Percentiles rank a stretch among this genome's conserved stretches.
Conservation (phyloP, 2,888 invertebrate species). For the Limnephilus marmoratus region DNA sequence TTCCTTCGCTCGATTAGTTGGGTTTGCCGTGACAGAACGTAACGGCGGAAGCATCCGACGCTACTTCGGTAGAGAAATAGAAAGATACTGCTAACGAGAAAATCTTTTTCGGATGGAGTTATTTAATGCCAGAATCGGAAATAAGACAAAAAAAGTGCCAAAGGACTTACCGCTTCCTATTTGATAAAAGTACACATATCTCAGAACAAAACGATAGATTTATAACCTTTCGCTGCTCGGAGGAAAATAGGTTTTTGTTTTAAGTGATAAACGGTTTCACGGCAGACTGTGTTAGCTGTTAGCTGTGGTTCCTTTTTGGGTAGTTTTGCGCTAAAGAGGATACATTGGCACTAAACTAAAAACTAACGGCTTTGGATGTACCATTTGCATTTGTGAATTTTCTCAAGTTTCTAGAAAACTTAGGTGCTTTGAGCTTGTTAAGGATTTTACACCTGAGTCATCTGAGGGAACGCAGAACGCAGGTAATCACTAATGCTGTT, state of each 20-base stretch:
- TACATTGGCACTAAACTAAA: background rate
- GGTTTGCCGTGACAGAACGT: background rate
- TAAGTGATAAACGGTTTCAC: conserved; percentile 37
- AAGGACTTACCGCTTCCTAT: conserved; percentile 42
- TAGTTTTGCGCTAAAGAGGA: background rate
- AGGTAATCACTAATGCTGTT: background rate
- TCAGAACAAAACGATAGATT: conserved; percentile 54
- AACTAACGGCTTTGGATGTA: background rate
- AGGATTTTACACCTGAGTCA: background rate
- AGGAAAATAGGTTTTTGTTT: conserved; percentile 38
- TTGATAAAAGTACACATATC: conserved; percentile 49
- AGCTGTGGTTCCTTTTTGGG: background rate
- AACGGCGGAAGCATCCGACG: conserved; percentile 30
- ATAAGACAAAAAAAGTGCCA: conserved; percentile 47
- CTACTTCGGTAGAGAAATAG: conserved; percentile 47
- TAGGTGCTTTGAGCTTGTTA: background rate
- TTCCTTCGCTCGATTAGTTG: background rate
- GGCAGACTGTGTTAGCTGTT: background rate
- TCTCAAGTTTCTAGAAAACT: background rate
- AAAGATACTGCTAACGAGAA: conserved; percentile 61
- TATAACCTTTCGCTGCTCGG: conserved; percentile 34
- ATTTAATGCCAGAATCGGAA: conserved; percentile 52
- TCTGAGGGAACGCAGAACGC: background rate
- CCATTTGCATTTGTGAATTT: background rate
- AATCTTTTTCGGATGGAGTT: conserved; percentile 56